These are phyloP conservation scores for Vireo altiloquus DNA, from an alignment of 2,113 vertebrate species.

Conservation along the genomic window DNA sequence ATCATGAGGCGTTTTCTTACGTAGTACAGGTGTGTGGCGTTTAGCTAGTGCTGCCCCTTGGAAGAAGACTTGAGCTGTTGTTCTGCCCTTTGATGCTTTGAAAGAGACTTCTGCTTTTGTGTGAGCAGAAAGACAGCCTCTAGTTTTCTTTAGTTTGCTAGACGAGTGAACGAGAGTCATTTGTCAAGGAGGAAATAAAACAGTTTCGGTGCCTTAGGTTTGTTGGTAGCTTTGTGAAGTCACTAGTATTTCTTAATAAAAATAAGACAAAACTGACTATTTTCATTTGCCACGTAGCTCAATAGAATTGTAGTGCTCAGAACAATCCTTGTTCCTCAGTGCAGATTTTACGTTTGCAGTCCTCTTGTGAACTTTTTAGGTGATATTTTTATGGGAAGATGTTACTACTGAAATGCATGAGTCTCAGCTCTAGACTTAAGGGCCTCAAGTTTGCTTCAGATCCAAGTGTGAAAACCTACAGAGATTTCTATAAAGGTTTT, in stretches of 20 bases:
- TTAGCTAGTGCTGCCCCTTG: neutral
- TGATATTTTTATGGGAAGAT: neutral
- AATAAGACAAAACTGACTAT: neutral
- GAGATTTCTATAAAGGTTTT: neutral
- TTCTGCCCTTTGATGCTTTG: neutral
- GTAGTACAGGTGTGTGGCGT: neutral
- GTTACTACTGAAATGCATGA: accelerated
- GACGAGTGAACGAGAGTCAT: neutral
- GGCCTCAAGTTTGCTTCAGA: neutral
- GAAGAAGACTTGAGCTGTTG: neutral
- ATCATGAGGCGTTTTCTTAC: accelerated
- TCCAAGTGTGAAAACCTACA: neutral
- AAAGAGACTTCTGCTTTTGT: neutral
- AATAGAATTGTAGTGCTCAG: accelerated
- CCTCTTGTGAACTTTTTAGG: neutral
- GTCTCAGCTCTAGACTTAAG: neutral
- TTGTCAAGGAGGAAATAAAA: neutral
- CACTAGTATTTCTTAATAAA: neutral
- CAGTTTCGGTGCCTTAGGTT: neutral
- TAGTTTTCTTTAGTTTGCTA: neutral
- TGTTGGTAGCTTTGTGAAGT: neutral
- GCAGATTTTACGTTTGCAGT: neutral
- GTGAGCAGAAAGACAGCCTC: neutral
- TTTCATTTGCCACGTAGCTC: neutral
- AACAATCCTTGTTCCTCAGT: neutral